phyloP scores from a whole-genome alignment of 2,113 vertebrate genomes.

The Dipodomys stephensi region DNA sequence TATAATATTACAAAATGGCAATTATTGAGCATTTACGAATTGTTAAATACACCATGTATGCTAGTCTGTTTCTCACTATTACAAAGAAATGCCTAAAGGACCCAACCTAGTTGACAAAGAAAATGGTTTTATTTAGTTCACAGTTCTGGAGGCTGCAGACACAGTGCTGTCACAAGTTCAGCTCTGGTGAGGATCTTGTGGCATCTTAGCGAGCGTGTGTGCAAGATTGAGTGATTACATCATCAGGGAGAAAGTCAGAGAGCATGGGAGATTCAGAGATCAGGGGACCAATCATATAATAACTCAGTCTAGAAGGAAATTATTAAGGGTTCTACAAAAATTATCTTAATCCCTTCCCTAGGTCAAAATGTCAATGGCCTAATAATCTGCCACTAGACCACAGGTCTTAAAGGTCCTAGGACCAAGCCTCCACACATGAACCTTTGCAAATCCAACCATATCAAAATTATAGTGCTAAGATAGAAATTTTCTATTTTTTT shows the following conservation, averaged over 20 bases:
- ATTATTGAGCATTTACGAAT: neutral
- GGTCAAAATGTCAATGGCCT: too few relatives aligned
- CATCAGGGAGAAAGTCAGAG: neutral
- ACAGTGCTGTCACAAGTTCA: neutral
- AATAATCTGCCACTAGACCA: rapidly evolving
- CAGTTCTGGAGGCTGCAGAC: rapidly evolving
- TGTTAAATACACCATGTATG: neutral
- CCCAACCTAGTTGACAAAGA: neutral
- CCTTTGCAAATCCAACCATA: too few relatives aligned
- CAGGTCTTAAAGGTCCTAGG: neutral
- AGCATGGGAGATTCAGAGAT: neutral
- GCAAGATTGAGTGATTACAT: too few relatives aligned
- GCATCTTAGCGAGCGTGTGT: too few relatives aligned
- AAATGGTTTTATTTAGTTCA: neutral
- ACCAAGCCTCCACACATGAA: neutral
- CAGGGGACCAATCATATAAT: neutral
- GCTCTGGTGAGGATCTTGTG: neutral
- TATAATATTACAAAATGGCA: neutral
- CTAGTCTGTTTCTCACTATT: neutral
- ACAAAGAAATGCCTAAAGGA: neutral
- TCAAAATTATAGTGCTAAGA: neutral
- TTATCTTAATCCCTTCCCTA: neutral
- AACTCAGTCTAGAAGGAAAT: neutral
- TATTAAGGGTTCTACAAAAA: neutral
- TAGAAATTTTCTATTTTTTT: neutral